Percentiles rank a stretch among this genome's conserved stretches.
Evolutionary conservation across 2,113 vertebrate genomes (phyloP).

Genomic region (Urocolius indicus): DNA sequence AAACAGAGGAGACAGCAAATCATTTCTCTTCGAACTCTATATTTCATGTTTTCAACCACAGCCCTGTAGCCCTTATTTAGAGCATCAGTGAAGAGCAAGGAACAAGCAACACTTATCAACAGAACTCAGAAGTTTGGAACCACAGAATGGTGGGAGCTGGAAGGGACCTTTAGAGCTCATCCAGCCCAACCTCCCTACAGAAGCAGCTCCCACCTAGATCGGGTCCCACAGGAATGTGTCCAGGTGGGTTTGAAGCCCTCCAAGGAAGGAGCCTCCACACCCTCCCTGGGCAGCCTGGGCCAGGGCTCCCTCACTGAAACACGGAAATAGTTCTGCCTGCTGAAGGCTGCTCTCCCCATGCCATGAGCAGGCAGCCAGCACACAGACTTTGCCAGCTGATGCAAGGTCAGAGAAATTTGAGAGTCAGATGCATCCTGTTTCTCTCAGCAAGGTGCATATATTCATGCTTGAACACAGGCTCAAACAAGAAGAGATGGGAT

Average conservation of each 20-base stretch:
- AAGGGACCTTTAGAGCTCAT: too few relatives aligned
- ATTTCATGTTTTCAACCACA: neutral
- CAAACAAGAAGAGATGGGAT: neutral
- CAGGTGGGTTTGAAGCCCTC: too few relatives aligned
- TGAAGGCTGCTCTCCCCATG: neutral
- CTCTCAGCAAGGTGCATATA: neutral
- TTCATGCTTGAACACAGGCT: neutral
- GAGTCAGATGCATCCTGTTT: neutral
- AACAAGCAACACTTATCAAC: neutral
- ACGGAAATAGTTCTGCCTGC: neutral
- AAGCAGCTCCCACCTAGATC: too few relatives aligned
- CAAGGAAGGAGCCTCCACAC: too few relatives aligned
- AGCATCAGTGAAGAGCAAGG: neutral
- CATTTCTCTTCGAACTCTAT: neutral
- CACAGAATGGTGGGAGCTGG: too few relatives aligned
- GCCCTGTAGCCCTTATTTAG: neutral
- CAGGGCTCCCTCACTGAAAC: too few relatives aligned
- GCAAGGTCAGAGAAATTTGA: too few relatives aligned
- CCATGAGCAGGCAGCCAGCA: neutral
- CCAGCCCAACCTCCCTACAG: too few relatives aligned
- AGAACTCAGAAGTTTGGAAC: neutral
- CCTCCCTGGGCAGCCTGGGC: too few relatives aligned
- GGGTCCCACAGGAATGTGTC: too few relatives aligned
- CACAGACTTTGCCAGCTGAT: neutral
- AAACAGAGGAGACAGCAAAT: constrained; percentile 27